phyloP scores from a whole-genome alignment of 2,113 vertebrate species.

The Rhinoderma darwinii region DNA sequence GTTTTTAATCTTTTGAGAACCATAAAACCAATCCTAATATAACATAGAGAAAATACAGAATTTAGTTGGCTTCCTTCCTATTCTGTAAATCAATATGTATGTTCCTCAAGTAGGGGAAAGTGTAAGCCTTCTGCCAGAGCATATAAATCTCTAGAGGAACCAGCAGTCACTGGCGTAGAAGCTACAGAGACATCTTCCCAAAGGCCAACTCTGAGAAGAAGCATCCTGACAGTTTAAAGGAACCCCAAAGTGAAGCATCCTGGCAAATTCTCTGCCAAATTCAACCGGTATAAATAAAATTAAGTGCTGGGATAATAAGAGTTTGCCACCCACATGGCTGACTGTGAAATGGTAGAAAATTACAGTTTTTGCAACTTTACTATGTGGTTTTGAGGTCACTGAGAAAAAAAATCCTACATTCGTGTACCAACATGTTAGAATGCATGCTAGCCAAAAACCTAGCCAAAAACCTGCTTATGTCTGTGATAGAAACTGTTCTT shows the following conservation, averaged over 20 bases:
- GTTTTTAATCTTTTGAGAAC: constrained; percentile 44
- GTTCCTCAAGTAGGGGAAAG: neutral
- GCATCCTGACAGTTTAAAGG: constrained; percentile 19
- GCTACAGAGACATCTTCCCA: fast-evolving
- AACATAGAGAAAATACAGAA: neutral
- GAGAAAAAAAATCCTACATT: neutral
- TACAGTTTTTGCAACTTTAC: neutral
- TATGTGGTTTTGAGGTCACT: neutral
- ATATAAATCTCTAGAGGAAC: constrained; percentile 45
- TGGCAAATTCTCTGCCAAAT: constrained; percentile 23
- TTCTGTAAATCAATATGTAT: constrained; percentile 59
- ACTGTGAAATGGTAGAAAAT: neutral
- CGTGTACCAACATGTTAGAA: neutral
- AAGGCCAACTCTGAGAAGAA: constrained; percentile 46
- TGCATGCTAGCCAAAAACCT: neutral
- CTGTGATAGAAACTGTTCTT: no score
- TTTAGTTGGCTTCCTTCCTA: constrained; percentile 45
- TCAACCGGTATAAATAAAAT: neutral
- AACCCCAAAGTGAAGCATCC: neutral
- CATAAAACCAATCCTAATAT: constrained; percentile 29
- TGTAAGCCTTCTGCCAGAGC: constrained; percentile 59
- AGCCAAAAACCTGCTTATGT: neutral
- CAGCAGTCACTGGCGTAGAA: neutral
- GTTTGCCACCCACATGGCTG: constrained; percentile 24
- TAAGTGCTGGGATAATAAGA: neutral